phyloP scores from a whole-genome alignment of 1,140 invertebrate species.

The Drosophila carrolli region DNA sequence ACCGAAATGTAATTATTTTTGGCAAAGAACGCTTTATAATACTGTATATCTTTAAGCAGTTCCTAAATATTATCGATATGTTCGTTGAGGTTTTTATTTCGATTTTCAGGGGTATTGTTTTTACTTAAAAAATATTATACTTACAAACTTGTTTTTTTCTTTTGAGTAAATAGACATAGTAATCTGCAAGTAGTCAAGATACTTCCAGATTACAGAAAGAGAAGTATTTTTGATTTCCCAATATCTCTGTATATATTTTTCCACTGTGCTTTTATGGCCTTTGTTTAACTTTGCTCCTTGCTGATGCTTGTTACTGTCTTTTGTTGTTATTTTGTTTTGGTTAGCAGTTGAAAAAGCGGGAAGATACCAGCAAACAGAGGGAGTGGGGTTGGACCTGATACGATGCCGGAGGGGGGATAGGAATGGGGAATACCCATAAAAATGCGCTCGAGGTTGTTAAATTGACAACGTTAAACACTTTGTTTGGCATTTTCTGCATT shows the following conservation, averaged over 20 bases:
- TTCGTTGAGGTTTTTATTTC: neutral
- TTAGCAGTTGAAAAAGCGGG: slow-evolving; percentile 32
- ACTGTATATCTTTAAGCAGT: no score
- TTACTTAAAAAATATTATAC: no score
- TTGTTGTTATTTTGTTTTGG: slow-evolving; percentile 54
- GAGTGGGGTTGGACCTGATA: slow-evolving; percentile 1
- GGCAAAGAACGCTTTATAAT: no score
- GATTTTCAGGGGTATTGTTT: no score
- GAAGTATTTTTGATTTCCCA: neutral
- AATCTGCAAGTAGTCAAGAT: no score
- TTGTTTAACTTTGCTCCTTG: slow-evolving; percentile 71
- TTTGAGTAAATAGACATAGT: no score
- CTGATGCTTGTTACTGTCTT: slow-evolving; percentile 40
- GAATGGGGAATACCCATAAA: slow-evolving; percentile 55
- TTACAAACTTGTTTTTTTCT: no score
- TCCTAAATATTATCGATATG: no score
- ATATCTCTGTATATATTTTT: neutral
- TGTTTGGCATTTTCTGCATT: slow-evolving; percentile 83
- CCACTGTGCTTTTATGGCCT: slow-evolving; percentile 65
- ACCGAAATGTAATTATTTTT: no score
- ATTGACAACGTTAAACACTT: slow-evolving; percentile 83
- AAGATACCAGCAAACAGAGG: slow-evolving; percentile 1
- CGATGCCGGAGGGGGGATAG: neutral
- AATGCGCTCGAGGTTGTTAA: slow-evolving; percentile 82
- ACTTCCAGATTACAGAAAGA: no score